Evolutionary conservation across 2,113 vertebrate species (phyloP).

Genomic region (Herpetotheres cachinnans): DNA sequence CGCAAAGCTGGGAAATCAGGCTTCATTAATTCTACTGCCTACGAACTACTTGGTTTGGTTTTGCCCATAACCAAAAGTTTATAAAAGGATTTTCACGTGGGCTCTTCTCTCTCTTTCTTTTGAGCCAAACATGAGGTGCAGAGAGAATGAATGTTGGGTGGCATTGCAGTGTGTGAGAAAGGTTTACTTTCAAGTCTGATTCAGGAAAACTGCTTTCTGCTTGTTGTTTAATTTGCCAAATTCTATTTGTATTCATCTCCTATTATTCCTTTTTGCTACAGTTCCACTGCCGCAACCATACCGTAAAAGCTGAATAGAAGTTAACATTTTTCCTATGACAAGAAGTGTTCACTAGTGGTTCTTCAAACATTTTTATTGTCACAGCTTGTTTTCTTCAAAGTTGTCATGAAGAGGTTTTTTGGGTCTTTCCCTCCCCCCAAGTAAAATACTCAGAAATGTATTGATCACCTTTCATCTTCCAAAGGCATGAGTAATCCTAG

Average conservation of each 20-base stretch:
- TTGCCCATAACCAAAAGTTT: background rate
- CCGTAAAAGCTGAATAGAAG: background rate
- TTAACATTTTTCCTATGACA: background rate
- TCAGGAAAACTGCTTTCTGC: background rate
- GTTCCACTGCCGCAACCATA: background rate
- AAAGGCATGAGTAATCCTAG: background rate
- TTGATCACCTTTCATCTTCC: background rate
- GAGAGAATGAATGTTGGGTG: background rate
- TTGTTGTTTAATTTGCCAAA: background rate
- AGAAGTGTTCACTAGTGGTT: background rate
- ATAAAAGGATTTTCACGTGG: background rate
- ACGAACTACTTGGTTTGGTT: background rate
- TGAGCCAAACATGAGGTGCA: background rate
- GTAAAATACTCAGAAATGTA: background rate
- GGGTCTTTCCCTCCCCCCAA: background rate
- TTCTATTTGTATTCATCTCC: background rate
- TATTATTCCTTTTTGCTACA: background rate
- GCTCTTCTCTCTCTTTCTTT: background rate
- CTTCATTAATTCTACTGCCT: background rate
- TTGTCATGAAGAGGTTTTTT: background rate
- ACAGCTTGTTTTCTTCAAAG: background rate
- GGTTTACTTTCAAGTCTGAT: background rate
- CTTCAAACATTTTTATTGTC: background rate
- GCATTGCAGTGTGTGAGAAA: background rate
- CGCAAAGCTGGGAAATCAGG: background rate